Conservation (phyloP, 2,113 vertebrate species). For the Symphodus melops region DNA sequence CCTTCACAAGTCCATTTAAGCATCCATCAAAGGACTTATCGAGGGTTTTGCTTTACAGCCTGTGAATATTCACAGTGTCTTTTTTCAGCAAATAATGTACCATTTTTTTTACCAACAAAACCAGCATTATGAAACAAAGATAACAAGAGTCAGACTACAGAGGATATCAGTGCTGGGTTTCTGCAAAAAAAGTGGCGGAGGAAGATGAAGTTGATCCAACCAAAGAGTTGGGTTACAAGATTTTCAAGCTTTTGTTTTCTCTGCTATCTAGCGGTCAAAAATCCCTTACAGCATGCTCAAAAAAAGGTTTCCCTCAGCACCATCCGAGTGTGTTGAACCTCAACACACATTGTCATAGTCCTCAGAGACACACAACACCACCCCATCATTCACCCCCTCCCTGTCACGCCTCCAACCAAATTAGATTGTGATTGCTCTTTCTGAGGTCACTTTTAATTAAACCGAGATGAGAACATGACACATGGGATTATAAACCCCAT, state of each 20-base stretch:
- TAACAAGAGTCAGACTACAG: not conserved
- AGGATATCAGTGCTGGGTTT: not conserved
- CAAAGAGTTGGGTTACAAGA: not conserved
- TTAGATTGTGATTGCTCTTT: conserved; percentile 83
- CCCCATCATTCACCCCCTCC: conserved; percentile 54
- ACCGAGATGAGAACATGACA: conserved; percentile 79
- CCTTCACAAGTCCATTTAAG: too few species aligned
- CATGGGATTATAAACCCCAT: conserved; percentile 79
- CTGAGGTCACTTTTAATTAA: conserved; percentile 84
- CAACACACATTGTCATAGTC: conserved; percentile 7
- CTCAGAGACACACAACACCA: conserved; percentile 51
- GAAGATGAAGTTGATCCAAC: not conserved
- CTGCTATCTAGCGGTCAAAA: not conserved
- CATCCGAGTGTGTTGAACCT: conserved; percentile 4
- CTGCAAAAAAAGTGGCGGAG: not conserved
- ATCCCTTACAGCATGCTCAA: conserved; percentile 16
- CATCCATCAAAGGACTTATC: too few species aligned
- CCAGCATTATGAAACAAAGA: not conserved
- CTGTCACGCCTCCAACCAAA: conserved; percentile 70
- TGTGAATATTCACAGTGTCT: too few species aligned
- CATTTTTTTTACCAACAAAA: too few species aligned
- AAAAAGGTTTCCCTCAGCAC: not conserved
- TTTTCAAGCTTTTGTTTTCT: too few species aligned
- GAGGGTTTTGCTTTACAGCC: too few species aligned
- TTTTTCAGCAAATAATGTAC: too few species aligned